Base-by-base conservation (phyloP, 2,888 invertebrate genomes). In the Drosophila neotestacea region DNA sequence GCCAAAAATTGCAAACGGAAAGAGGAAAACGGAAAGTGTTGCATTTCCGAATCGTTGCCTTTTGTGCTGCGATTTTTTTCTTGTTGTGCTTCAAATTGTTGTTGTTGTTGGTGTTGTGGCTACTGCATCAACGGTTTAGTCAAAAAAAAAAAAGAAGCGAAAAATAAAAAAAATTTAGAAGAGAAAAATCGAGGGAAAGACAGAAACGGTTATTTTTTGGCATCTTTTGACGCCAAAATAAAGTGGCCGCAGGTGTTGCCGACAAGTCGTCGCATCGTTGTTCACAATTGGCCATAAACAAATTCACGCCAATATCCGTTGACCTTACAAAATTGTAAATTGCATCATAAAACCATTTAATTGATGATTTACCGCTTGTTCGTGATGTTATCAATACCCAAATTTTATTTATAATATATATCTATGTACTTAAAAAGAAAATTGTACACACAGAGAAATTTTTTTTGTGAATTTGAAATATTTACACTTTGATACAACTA, bases 281-380 rank as follows among this genome's bases (percentile, higher is more conserved):
- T 27, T 73, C 28, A 38, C 54, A 42, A 62, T 59, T 52, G 61
- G 69, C 50, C 78, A 73, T 77, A 77, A 77, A 78, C 76, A 77
- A 66, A 77, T 73, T 78, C 55, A 44, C 74, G 65, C 65, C 74
- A 73, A 75, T 66, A 76, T 76, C 76, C 64, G 78, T 28, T 69
- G 76, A 73, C 78, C 78, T 77, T 76, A 56, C 59, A 64, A 71
- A 68, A 62, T 56, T 50, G 63, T 66, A 70, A 80, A 83, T 83
- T 77, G 83, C 81, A 83, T 85, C 86, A 73, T 83, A 83, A 85
- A 85, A 83, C 66, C 68, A 73, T 77, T 83, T 73, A 77, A 80
- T 77, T 81, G 67, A 62, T 83, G 86, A 81, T 81, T 81, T 81
- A 85, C 58, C 39, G 65, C 69, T 58, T 42, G 70, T 79, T 67